phyloP scores from a whole-genome alignment of 1,140 invertebrate genomes.

The Drosophila subpulchrella region DNA sequence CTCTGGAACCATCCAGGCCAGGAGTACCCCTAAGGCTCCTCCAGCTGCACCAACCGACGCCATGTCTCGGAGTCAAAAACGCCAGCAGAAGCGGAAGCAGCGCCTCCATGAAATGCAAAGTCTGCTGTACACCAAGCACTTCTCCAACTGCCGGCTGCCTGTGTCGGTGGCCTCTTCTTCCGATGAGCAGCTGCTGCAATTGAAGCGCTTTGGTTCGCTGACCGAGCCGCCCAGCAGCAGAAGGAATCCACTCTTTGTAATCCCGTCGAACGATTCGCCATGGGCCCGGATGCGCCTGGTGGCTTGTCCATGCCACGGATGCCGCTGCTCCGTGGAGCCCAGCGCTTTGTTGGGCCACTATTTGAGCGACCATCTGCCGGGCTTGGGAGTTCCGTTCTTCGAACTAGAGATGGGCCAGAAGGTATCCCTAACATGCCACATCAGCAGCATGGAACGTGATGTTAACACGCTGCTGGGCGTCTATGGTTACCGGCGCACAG shows the following conservation, averaged over 20 bases:
- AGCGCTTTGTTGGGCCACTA: conserved; percentile 46
- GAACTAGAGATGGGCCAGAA: conserved; percentile 23
- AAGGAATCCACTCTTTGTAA: conserved; percentile 24
- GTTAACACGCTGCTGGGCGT: conserved; percentile 42
- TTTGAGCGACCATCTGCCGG: conserved; percentile 29
- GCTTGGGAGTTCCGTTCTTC: conserved; percentile 19
- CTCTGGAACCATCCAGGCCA: neutral
- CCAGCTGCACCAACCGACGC: neutral
- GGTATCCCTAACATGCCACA: conserved; percentile 20
- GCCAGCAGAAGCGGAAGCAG: conserved; percentile 27
- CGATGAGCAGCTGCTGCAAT: conserved; percentile 19
- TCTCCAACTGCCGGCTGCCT: conserved; percentile 53
- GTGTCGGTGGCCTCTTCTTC: conserved; percentile 30
- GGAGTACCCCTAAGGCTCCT: neutral
- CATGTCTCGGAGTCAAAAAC: conserved; percentile 7
- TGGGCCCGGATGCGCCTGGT: conserved; percentile 42
- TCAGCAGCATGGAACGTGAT: conserved; percentile 39
- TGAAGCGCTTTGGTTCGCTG: conserved; percentile 31
- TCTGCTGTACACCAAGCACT: conserved; percentile 26
- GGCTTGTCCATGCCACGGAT: conserved; percentile 42
- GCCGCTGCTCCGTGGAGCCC: conserved; percentile 33
- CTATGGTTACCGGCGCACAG: conserved; percentile 54
- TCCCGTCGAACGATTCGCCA: conserved; percentile 31
- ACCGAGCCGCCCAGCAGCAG: conserved; percentile 21
- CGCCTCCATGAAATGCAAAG: conserved; percentile 7